These are phyloP conservation scores for Danio aesculapii DNA, from an alignment of 2,797 vertebrate species.

Conservation along the genomic window DNA sequence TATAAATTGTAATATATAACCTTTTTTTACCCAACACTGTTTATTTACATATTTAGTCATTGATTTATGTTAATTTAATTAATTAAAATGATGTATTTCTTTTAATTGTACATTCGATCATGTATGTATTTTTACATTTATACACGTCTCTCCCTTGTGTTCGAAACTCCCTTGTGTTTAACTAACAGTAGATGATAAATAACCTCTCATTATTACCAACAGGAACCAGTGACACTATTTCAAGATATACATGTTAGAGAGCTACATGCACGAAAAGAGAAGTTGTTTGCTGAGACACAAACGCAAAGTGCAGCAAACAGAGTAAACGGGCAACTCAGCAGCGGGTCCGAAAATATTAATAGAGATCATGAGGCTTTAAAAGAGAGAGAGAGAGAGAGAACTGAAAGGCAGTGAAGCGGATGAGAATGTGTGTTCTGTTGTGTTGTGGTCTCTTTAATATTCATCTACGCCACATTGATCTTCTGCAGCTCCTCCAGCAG, in stretches of 20 bases:
- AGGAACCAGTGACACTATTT: background rate
- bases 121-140: too few species aligned
- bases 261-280: background rate
- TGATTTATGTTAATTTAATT: too few species aligned
- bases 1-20: too few species aligned
- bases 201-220: background rate
- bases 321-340: background rate
- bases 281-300: background rate
- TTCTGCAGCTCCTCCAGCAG: conserved; percentile 82
- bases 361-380: background rate
- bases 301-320: background rate
- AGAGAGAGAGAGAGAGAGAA: background rate
- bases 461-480: conserved; percentile 66
- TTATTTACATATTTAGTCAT: too few species aligned
- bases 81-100: too few species aligned
- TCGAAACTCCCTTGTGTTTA: background rate
- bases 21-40: too few species aligned
- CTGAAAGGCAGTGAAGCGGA: conserved; percentile 5
- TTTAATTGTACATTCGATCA: too few species aligned
- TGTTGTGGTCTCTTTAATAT: background rate
- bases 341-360: background rate
- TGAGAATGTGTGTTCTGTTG: background rate
- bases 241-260: background rate
- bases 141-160: background rate
- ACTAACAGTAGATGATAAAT: conserved; percentile 15